Conservation (phyloP, 2,797 vertebrate genomes). For the Danio aesculapii region DNA sequence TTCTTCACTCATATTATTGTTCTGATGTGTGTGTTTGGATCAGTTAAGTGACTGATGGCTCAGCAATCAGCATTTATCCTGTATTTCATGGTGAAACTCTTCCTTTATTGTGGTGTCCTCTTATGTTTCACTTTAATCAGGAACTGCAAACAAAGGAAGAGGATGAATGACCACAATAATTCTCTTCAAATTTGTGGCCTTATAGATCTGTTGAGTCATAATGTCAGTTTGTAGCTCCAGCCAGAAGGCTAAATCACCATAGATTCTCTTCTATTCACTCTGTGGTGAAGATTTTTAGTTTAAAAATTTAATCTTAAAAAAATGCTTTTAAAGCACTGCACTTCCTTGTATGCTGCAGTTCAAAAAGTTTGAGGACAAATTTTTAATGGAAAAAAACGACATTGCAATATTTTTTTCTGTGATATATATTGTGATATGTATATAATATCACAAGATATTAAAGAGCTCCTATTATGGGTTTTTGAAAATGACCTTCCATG, state of each 20-base stretch:
- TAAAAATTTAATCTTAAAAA: neutral
- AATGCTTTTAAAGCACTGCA: neutral
- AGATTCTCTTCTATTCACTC: neutral
- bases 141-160: conserved; percentile 9
- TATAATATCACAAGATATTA: no score
- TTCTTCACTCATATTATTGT: conserved; percentile 42
- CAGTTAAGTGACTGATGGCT: conserved; percentile 34
- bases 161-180: neutral
- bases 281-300: neutral
- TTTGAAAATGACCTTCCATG: no score
- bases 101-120: neutral
- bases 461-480: no score
- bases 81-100: conserved; percentile 1
- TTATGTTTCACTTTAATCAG: conserved; percentile 12
- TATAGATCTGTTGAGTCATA: neutral
- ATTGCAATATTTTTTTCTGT: no score
- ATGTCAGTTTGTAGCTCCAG: neutral
- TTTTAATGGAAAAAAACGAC: no score
- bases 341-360: neutral
- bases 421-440: no score
- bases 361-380: neutral
- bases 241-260: neutral
- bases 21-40: conserved; percentile 31
- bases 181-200: conserved; percentile 4
- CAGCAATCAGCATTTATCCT: conserved; percentile 30